Evolutionary conservation across 37 sponge, comb jelly and placozoan genomes (phyloP), one percentile per base, ranked within the genome.

Genomic region (Tethya wilhelma): DNA sequence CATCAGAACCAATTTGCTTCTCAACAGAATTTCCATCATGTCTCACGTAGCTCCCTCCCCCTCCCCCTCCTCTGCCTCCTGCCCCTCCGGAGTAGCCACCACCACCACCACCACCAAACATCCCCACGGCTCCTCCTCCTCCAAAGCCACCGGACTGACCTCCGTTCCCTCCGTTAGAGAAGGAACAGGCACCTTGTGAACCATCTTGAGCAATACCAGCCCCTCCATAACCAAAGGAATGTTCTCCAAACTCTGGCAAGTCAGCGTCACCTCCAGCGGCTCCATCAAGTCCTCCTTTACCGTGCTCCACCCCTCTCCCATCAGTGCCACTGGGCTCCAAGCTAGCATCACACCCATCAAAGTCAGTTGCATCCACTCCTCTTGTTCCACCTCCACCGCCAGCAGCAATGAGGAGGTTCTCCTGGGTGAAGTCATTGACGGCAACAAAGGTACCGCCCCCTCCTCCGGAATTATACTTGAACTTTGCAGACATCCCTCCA

Each of bases 331-430:
- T 41, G 9, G 56, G 38, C 36, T 91, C 83, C 22, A 86, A 41
- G 56, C 83, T 91, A 62, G 87, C 92, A 64, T 91, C 92, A 23
- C 31, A 64, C 8, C 92, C 92, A 46, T 91, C 84, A 22, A 65
- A 57, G 56, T 91, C 87, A 6, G 41, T 25, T 0, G 78, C 87
- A 45, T 82, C 87, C 53, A 64, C 65, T 44, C 87, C 87, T 19
- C 87, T 67, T 28, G 92, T 86, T 3, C 92, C 92, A 0, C 92
- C 92, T 0, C 92, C 92, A 22, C 92, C 92, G 30, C 92, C 92
- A 1, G 92, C 92, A 25, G 68, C 92, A 30, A 91, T 81, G 38
- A 91, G 84, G 22, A 89, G 69, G 64, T 74, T 80, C 30, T 75
- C 69, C 64, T 86, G 57, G 32, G 45, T 63, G 79, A 79, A 72